Conservation (phyloP, 1,140 invertebrate genomes). For the Copidosoma floridanum region DNA sequence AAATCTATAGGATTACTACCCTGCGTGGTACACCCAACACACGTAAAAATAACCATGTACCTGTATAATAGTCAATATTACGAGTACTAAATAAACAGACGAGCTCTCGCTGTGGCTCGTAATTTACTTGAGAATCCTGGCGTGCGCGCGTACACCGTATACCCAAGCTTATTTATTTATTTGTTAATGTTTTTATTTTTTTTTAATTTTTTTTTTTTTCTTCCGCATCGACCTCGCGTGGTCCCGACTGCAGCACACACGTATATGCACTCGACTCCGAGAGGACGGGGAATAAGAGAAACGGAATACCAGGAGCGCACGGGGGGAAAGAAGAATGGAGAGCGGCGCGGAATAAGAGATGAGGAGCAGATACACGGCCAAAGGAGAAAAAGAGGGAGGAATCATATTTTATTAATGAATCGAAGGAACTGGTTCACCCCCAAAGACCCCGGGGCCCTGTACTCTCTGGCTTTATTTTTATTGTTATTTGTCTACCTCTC, state of each 20-base stretch:
- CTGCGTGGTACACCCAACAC: no score
- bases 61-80: no score
- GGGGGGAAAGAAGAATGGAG: not conserved
- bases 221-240: not conserved
- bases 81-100: no score
- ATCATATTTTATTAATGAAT: conserved; percentile 17
- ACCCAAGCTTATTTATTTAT: not conserved
- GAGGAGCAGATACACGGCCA: no score
- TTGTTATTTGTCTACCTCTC: no score
- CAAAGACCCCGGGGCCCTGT: not conserved
- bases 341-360: not conserved
- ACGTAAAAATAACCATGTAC: no score
- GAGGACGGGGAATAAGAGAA: not conserved
- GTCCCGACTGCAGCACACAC: no score
- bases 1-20: no score
- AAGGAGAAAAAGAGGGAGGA: not conserved
- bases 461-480: no score
- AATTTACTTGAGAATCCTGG: not conserved
- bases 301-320: not conserved
- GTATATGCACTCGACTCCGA: not conserved
- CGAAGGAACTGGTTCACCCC: conserved; percentile 16
- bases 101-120: not conserved
- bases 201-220: not conserved
- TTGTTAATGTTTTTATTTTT: no score
- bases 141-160: not conserved